Evolutionary conservation across 2,888 invertebrate species (phyloP), one percentile per base, ranked within the genome.

Genomic region (Lycaena phlaeas): DNA sequence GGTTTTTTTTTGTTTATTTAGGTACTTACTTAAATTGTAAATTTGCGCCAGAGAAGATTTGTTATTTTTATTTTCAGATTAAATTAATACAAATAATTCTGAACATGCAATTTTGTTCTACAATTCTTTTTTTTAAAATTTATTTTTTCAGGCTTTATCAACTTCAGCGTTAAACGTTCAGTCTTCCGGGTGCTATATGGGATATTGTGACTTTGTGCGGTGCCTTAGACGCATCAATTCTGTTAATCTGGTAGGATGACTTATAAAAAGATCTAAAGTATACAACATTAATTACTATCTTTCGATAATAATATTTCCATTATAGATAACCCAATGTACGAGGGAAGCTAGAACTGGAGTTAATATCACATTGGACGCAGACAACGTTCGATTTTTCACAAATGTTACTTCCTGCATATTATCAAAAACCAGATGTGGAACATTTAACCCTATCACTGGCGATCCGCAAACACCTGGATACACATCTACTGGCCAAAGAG

Each of bases 351-450:
- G 82, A 52, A 78, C 77, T 4, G 78, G 85, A 15, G 69, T 87
- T 18, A 76, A 82, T 44, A 73, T 86, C 43, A 72, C 77, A 12
- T 38, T 76, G 10, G 86, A 86, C 51, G 69, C 66, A 10, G 85
- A 87, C 47, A 87, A 86, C 53, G 69, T 87, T n/a, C 59, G 71
- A 22, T 86, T 87, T 54, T 88, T 76, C 55, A 87, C 85, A 17
- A 90, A 90, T 58, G 86, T 89, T 22, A 90, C 89, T 2, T 87
- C 89, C 6, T 90, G 90, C 58, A 85, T 90, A 45, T 63, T 90
- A 42, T 89, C 90, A 1, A 87, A 86, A 55, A 68, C 88, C 1
- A 79, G 90, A 40, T 90, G 90, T 65, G 81, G 86, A 34, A 68
- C 76, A 1, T 87, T 77, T 57, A 90, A 90, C 61, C 89, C 90